Evolutionary conservation across 1,140 invertebrate genomes (phyloP).

Genomic region (Sinella curviseta): DNA sequence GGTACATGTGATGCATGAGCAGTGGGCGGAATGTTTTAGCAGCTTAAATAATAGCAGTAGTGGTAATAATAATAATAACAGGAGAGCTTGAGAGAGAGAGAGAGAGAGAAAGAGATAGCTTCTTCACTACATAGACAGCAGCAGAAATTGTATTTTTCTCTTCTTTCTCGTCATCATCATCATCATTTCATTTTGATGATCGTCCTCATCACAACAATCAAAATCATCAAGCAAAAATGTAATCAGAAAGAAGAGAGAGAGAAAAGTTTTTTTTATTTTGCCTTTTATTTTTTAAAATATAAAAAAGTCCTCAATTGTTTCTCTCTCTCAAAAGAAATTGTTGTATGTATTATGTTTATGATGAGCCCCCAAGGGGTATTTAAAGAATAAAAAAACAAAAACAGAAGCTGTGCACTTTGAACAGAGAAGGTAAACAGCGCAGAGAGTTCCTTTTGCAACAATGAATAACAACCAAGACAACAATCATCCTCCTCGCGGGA

Average conservation of each 20-base stretch:
- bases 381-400: background rate
- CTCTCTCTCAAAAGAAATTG: background rate
- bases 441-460: constrained; percentile 15
- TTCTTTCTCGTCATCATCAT: background rate
- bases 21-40: constrained; percentile 26
- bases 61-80: constrained; percentile 1
- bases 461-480: too few species aligned
- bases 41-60: constrained; percentile 22
- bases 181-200: constrained; percentile 2
- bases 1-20: constrained; percentile 26
- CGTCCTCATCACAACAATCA: constrained; percentile 22
- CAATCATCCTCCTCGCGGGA: background rate
- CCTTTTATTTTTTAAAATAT: background rate
- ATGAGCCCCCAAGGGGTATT: constrained; percentile 19
- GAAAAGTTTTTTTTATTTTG: background rate
- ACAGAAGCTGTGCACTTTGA: background rate
- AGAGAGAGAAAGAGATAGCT: background rate
- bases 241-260: too few species aligned
- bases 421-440: background rate
- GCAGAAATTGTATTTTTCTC: constrained; percentile 2
- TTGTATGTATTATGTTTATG: background rate
- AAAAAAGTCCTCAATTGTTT: background rate
- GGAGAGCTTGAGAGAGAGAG: background rate
- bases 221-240: constrained; percentile 11
- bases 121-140: background rate